Conservation (phyloP, 2,888 invertebrate genomes). For the Caradrina clavipalpis region DNA sequence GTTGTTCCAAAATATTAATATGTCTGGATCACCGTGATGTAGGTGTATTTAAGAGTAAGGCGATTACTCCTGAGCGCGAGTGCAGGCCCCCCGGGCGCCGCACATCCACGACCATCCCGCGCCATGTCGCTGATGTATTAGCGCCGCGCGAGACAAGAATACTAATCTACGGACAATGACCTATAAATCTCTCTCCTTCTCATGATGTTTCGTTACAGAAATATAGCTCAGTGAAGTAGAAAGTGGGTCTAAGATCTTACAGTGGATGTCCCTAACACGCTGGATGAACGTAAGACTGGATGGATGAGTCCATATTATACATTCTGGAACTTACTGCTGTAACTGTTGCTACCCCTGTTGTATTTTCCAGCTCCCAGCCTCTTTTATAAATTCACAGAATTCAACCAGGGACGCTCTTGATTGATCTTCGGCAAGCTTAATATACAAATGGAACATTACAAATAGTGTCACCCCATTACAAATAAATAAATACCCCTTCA, state of each 20-base stretch:
- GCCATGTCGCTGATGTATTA: constrained; percentile 52
- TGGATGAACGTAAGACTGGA: too few species aligned
- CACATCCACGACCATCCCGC: constrained; percentile 27
- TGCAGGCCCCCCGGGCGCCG: constrained; percentile 41
- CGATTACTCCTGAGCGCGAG: constrained; percentile 22
- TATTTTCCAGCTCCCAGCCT: too few species aligned
- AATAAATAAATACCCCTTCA: constrained; percentile 39
- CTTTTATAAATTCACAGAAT: neutral
- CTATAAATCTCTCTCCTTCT: constrained; percentile 21
- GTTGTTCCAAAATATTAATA: constrained; percentile 23
- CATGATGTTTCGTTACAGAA: constrained; percentile 9
- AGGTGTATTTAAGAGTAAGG: constrained; percentile 46
- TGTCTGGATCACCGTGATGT: constrained; percentile 5
- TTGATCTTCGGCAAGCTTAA: neutral
- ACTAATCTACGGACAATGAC: constrained; percentile 46
- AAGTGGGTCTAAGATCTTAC: neutral
- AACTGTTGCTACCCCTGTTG: neutral
- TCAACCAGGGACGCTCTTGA: neutral
- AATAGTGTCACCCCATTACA: constrained; percentile 16
- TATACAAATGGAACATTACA: constrained; percentile 8
- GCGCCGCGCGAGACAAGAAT: constrained; percentile 40
- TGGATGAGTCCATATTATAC: neutral
- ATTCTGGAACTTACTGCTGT: neutral
- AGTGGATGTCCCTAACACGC: too few species aligned
- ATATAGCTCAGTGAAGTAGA: constrained; percentile 1